These are phyloP conservation scores for Leucopsar rothschildi DNA, from an alignment of 2,113 vertebrate genomes.

Conservation along the genomic window DNA sequence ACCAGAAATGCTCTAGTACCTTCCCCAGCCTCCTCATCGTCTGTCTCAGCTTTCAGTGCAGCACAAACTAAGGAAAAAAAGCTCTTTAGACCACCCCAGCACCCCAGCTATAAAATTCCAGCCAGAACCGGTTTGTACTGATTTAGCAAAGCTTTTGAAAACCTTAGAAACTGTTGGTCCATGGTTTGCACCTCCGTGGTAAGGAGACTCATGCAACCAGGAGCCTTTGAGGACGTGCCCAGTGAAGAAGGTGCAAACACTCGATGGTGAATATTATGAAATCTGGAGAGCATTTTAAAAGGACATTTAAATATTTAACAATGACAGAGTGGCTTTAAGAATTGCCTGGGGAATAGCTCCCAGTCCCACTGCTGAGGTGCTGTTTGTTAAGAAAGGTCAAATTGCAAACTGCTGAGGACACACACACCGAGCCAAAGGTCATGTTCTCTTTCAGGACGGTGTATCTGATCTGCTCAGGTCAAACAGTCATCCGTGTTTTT, in stretches of 20 bases:
- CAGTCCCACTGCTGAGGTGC: background rate
- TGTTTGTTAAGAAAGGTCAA: background rate
- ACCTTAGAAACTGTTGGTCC: background rate
- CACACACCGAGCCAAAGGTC: background rate
- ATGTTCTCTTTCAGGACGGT: background rate
- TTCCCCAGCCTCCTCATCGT: background rate
- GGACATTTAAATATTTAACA: background rate
- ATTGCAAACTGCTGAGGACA: background rate
- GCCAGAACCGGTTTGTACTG: background rate
- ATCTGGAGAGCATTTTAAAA: background rate
- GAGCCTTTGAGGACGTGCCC: background rate
- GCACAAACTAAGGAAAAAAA: rapidly evolving
- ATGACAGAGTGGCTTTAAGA: background rate
- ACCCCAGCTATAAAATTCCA: background rate
- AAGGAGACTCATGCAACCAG: background rate
- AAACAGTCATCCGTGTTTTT: background rate
- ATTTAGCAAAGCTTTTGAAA: background rate
- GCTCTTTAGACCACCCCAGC: background rate
- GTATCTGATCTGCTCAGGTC: background rate
- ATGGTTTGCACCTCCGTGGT: background rate
- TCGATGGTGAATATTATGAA: background rate
- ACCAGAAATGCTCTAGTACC: background rate
- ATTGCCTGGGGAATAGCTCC: background rate
- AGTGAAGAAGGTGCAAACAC: background rate
- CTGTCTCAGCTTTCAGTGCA: background rate